These are phyloP conservation scores for Mizuhopecten yessoensis DNA, from an alignment of 1,140 invertebrate species.

Conservation along the genomic window DNA sequence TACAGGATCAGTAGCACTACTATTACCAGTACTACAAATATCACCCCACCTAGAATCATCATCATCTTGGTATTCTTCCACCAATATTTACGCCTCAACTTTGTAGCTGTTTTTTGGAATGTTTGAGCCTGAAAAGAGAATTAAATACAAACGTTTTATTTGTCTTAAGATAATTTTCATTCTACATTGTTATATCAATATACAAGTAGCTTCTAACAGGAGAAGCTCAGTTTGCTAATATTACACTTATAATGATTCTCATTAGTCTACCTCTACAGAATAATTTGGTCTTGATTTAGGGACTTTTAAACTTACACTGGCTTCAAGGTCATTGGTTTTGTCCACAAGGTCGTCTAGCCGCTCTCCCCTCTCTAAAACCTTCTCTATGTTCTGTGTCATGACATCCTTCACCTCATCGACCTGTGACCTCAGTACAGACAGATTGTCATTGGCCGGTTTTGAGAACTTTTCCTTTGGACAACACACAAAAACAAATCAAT, in stretches of 20 bases:
- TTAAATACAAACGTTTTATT: no score
- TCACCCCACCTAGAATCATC: constrained; percentile 74
- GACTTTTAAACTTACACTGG: constrained; percentile 74
- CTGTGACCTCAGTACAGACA: constrained; percentile 78
- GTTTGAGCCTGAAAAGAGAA: constrained; percentile 74
- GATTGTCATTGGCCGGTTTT: constrained; percentile 67
- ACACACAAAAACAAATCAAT: not conserved
- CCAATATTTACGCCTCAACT: constrained; percentile 81
- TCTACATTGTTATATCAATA: no score
- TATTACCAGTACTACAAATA: constrained; percentile 75
- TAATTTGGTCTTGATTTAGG: not conserved
- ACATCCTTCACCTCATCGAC: constrained; percentile 83
- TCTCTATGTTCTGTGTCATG: constrained; percentile 84
- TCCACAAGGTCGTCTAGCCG: constrained; percentile 82
- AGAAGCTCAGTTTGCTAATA: no score
- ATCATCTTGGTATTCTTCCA: constrained; percentile 83
- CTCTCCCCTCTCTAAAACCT: constrained; percentile 83
- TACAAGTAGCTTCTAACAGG: no score
- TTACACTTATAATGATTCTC: no score
- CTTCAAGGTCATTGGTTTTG: constrained; percentile 83
- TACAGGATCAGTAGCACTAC: constrained; percentile 80
- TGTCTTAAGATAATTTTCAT: no score
- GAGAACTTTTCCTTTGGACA: constrained; percentile 77
- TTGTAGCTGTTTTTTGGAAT: constrained; percentile 79
- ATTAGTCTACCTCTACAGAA: not conserved